A percentile compares a stretch with the other conserved stretches of the same genome.
These are phyloP conservation scores for Hyphantria cunea DNA, from an alignment of 1,140 invertebrate genomes.

Conservation along the genomic window DNA sequence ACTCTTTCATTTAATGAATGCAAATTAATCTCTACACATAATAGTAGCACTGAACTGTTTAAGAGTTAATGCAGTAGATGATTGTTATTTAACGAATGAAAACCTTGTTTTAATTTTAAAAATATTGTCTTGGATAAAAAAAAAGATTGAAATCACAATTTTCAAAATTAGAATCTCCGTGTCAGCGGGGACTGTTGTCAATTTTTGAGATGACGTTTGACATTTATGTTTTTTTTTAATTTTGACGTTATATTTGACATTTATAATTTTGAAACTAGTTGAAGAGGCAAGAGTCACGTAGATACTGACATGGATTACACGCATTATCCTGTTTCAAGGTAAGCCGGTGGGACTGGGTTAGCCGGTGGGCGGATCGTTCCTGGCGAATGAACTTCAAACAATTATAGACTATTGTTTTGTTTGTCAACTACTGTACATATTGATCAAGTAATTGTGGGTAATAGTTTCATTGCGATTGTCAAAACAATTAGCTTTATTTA, in stretches of 20 bases:
- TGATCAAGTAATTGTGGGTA: constrained; percentile 6
- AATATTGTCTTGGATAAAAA: background rate
- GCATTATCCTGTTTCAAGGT: constrained; percentile 44
- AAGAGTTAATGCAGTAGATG: background rate
- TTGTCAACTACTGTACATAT: constrained; percentile 25
- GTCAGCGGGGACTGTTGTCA: too few relatives aligned
- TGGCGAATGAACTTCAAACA: constrained; percentile 41
- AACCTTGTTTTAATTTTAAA: background rate
- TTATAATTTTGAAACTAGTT: constrained; percentile 13
- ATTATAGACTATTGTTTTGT: constrained; percentile 44
- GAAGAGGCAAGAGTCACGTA: constrained; percentile 12
- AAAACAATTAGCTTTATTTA: background rate
- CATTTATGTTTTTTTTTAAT: background rate
- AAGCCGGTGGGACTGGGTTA: constrained; percentile 40
- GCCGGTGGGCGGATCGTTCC: constrained; percentile 49
- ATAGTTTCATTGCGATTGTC: constrained; percentile 10
- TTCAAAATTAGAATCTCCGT: too few relatives aligned
- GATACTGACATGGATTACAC: constrained; percentile 26
- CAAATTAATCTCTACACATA: background rate
- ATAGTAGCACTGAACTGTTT: background rate
- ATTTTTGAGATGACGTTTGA: too few relatives aligned
- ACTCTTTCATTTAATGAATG: background rate
- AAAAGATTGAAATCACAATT: too few relatives aligned
- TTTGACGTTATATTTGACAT: too few relatives aligned
- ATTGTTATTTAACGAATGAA: too few relatives aligned